phyloP scores from a whole-genome alignment of 2,113 vertebrate genomes.

The Struthio camelus region DNA sequence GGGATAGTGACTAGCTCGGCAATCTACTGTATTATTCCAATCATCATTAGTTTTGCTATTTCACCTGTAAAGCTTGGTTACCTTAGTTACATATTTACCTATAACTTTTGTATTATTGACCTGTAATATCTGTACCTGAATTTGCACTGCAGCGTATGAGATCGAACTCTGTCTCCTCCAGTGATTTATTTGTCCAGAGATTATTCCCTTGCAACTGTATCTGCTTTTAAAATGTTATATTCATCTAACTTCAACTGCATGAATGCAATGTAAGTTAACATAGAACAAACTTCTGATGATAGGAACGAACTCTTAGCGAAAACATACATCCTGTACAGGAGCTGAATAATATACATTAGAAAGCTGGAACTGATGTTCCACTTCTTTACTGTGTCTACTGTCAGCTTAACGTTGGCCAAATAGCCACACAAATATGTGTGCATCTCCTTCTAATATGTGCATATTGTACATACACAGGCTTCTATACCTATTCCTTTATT shows the following conservation, averaged over 20 bases:
- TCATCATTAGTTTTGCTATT: not conserved
- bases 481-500: not conserved
- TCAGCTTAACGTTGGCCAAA: not conserved
- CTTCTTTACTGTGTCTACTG: not conserved
- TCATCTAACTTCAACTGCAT: not conserved
- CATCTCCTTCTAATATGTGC: not conserved
- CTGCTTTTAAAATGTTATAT: not conserved
- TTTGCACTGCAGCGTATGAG: not conserved
- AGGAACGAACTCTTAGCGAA: not conserved
- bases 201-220: not conserved
- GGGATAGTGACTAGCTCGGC: not conserved
- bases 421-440: not conserved
- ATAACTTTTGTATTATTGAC: not conserved
- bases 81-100: not conserved
- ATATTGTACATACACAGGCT: not conserved
- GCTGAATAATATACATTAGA: not conserved
- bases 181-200: not conserved
- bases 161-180: not conserved
- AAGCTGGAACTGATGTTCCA: not conserved
- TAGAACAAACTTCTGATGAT: not conserved
- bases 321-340: not conserved
- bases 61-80: not conserved
- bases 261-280: not conserved
- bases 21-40: not conserved
- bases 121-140: not conserved